Percentiles rank a stretch among this genome's conserved stretches.
Conservation (phyloP, 2,888 invertebrate genomes). For the Andrena hattorfiana region DNA sequence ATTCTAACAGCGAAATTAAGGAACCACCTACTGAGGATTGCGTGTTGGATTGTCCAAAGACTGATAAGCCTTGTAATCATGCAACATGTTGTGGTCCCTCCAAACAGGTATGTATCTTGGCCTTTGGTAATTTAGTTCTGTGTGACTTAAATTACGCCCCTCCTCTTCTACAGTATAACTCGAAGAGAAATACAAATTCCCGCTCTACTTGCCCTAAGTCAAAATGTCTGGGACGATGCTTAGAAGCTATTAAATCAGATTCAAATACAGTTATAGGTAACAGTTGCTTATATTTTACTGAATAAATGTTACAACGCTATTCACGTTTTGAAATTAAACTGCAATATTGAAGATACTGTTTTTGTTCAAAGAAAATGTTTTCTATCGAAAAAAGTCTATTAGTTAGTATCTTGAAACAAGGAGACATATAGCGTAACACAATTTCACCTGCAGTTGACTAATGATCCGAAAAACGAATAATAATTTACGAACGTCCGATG, state of each 20-base stretch:
- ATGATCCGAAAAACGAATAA: too few species aligned
- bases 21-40: conserved; percentile 88
- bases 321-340: not conserved
- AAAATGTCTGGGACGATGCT: conserved; percentile 78
- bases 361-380: too few species aligned
- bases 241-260: conserved; percentile 78
- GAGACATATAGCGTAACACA: too few species aligned
- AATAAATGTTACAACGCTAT: too few species aligned
- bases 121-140: conserved; percentile 11
- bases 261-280: conserved; percentile 78
- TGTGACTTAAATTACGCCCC: conserved; percentile 36
- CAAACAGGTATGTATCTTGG: conserved; percentile 88
- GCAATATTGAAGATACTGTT: conserved; percentile 1
- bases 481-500: too few species aligned
- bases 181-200: conserved; percentile 72
- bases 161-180: conserved; percentile 72
- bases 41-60: conserved; percentile 95
- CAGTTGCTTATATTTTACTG: conserved; percentile 4
- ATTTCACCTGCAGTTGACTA: too few species aligned
- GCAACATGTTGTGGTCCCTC: conserved; percentile 95
- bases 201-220: conserved; percentile 66
- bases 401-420: too few species aligned
- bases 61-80: conserved; percentile 92
- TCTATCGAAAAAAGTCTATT: too few species aligned
- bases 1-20: conserved; percentile 84